These are phyloP conservation scores for Encarsia formosa DNA, from an alignment of 2,888 invertebrate species.

Conservation along the genomic window DNA sequence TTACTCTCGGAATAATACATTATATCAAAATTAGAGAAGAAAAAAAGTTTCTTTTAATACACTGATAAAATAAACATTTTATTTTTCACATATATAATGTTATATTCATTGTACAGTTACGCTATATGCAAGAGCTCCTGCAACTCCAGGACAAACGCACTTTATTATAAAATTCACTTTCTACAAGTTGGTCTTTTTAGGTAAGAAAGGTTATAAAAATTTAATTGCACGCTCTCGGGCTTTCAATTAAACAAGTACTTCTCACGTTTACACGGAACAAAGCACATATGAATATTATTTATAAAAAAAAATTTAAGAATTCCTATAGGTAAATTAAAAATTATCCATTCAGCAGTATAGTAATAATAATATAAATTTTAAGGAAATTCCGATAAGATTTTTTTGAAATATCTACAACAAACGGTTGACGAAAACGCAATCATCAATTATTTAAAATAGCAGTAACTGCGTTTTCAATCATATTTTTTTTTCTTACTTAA, in stretches of 20 bases:
- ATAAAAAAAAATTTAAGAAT: conserved; percentile 6
- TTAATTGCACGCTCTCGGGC: conserved; percentile 27
- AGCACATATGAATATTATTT: conserved; percentile 11
- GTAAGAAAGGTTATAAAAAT: conserved; percentile 20
- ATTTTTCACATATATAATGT: conserved; percentile 16
- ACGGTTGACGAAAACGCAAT: conserved; percentile 28
- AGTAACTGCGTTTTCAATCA: conserved; percentile 10
- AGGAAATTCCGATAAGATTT: conserved; percentile 22
- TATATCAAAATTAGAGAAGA: conserved; percentile 25
- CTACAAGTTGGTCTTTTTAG: conserved; percentile 17
- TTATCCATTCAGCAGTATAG: conserved; percentile 13
- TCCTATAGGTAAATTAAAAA: conserved; percentile 15
- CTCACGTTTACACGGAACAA: no score
- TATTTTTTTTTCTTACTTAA: conserved; percentile 6
- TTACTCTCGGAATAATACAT: conserved; percentile 28
- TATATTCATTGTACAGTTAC: no score
- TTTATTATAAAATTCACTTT: conserved; percentile 24
- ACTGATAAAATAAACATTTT: conserved; percentile 22
- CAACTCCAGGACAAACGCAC: conserved; percentile 14
- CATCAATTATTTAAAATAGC: conserved; percentile 19
- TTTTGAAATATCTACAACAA: conserved; percentile 30
- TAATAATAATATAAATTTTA: conserved; percentile 23
- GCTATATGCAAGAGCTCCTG: conserved; percentile 17
- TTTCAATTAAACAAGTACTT: conserved; percentile 21
- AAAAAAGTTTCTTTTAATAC: conserved; percentile 17